A percentile compares a stretch with the other conserved stretches of the same genome.
Evolutionary conservation across 2,113 vertebrate species (phyloP).

Genomic region (Nymphicus hollandicus): DNA sequence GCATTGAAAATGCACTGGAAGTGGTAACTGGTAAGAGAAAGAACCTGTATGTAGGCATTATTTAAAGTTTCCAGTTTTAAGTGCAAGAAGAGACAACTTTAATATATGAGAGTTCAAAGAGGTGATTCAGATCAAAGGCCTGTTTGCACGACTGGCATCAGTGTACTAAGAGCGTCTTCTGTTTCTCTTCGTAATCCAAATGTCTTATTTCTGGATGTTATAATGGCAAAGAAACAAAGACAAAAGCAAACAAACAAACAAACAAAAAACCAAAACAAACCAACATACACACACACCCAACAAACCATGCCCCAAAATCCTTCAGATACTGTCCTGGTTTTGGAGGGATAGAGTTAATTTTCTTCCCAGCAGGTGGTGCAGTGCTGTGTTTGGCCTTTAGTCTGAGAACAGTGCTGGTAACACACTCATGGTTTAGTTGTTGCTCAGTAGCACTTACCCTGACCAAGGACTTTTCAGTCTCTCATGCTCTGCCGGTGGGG

Average conservation of each 20-base stretch:
- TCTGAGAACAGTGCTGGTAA: neutral
- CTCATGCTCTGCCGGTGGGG: neutral
- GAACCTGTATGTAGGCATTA: neutral
- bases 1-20: neutral
- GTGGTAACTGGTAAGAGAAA: neutral
- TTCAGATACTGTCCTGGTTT: neutral
- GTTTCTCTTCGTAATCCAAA: neutral
- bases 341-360: neutral
- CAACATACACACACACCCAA: neutral
- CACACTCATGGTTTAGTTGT: neutral
- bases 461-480: neutral
- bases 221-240: neutral
- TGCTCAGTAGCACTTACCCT: neutral
- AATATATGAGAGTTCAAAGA: neutral
- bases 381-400: neutral
- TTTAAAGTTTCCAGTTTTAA: neutral
- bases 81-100: neutral
- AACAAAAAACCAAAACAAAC: rapidly evolving
- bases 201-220: neutral
- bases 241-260: neutral
- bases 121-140: neutral
- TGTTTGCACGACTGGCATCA: neutral
- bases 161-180: neutral
- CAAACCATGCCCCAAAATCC: neutral
- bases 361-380: neutral